Evolutionary conservation across 2,888 invertebrate genomes (phyloP), one percentile per base, ranked within the genome.

Genomic region (Saturnia pavonia): DNA sequence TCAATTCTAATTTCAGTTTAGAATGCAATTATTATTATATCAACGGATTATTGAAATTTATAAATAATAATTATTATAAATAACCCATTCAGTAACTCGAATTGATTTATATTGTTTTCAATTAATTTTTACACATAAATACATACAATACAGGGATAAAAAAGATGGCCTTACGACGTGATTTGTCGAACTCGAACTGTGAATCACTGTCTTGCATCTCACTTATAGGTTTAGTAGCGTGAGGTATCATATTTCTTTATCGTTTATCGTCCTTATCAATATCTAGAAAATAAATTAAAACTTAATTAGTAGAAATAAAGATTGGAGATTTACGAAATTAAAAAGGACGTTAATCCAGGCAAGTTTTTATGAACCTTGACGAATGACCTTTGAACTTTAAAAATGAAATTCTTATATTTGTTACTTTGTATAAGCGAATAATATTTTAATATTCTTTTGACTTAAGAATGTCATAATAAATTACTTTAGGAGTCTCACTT

Each of bases 221-320:
- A 48, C 81, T 80, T 54, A 79, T 81, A n/a, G 74, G 74, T 16
- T 83, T 84, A n/a, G 82, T 80, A 12, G 80, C 84, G 74, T 88
- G 83, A n/a, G 90, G 90, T 77, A 90, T 81, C 91, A 91, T 91
- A 51, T 77, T 81, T 75, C 74, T 14, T 60, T 51, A 19, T 51
- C 16, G 19, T 19, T 51, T 51, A 34, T 54, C 22, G 54, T 11
- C n/a, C 14, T 60, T 34, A 34, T 34, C 34, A 14, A 27, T 27
- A 60, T 60, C 57, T 60, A 27, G 8, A 60, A 60, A 12, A 27
- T 14, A 60, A 27, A 27, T 25, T 0, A 60, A 27, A 60, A 60
- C 14, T 1, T 14, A 12, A 9, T 25, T 1, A 25, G 1, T 57
- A 25, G 1, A 48, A 7, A 48, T 1, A 48, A 48, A 19, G 0